These are phyloP conservation scores for Pituophis catenifer DNA, from an alignment of 2,113 vertebrate species.

Conservation along the genomic window DNA sequence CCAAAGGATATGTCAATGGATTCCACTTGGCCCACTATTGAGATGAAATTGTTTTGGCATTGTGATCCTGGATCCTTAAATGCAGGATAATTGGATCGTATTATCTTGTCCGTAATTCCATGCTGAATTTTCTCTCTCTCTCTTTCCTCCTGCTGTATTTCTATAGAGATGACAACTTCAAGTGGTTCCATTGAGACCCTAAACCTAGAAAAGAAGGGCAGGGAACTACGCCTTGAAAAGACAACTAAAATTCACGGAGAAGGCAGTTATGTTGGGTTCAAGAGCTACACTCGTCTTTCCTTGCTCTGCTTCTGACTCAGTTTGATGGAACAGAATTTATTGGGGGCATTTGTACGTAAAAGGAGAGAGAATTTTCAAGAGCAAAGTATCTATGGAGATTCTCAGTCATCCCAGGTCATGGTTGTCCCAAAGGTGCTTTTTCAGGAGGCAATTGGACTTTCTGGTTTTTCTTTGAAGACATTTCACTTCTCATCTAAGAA, in stretches of 20 bases:
- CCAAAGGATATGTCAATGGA: conserved; percentile 25
- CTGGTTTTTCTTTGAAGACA: too few species aligned
- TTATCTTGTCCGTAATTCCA: conserved; percentile 20
- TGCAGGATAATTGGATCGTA: conserved; percentile 19
- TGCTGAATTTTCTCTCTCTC: conserved; percentile 22
- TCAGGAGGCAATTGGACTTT: too few species aligned
- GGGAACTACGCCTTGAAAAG: too few species aligned
- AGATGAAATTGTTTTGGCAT: conserved; percentile 46
- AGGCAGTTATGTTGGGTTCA: background rate
- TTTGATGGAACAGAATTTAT: background rate
- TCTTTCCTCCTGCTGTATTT: background rate
- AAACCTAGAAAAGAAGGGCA: background rate
- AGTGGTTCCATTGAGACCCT: background rate
- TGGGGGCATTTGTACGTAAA: background rate
- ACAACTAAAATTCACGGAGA: background rate
- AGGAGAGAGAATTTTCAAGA: background rate
- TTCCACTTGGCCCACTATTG: conserved; percentile 25
- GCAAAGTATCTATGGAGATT: background rate
- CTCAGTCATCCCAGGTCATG: too few species aligned
- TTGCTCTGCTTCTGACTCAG: background rate
- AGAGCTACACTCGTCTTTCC: background rate
- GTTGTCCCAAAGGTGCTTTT: too few species aligned
- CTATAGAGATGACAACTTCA: conserved; percentile 7
- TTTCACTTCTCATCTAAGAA: too few species aligned
- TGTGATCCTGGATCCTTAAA: conserved; percentile 23